Percentiles rank a stretch among this genome's conserved stretches.
phyloP scores from a whole-genome alignment of 2,113 vertebrate genomes.

The Eulemur rufifrons region DNA sequence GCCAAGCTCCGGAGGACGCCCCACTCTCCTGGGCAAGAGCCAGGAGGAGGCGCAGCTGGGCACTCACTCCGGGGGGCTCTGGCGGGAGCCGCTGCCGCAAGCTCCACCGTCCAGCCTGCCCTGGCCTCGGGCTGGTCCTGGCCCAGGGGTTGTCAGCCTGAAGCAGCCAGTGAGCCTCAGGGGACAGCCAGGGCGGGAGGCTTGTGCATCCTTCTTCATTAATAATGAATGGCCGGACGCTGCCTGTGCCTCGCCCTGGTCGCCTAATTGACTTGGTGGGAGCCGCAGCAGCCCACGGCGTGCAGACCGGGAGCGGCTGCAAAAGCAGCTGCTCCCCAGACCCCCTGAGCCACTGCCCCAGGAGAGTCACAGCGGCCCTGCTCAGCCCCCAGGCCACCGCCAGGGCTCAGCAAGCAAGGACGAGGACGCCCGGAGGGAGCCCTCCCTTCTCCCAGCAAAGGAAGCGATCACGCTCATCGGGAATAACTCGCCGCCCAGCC shows the following conservation, averaged over 20 bases:
- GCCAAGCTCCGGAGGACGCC: neutral
- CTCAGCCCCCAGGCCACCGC: neutral
- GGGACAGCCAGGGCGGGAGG: neutral
- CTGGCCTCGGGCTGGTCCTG: neutral
- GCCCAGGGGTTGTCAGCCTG: neutral
- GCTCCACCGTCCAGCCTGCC: neutral
- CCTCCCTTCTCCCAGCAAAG: neutral
- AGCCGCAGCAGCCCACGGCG: neutral
- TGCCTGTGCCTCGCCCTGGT: constrained; percentile 44
- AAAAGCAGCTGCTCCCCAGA: constrained; percentile 14
- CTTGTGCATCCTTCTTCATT: constrained; percentile 46
- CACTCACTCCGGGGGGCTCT: neutral
- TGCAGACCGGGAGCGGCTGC: neutral
- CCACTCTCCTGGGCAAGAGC: neutral
- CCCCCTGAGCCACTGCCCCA: neutral
- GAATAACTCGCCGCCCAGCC: neutral
- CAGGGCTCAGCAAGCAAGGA: neutral
- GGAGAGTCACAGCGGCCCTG: neutral
- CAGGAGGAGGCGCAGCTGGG: neutral
- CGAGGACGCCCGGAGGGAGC: neutral
- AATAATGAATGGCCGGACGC: constrained; percentile 60
- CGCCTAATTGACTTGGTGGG: constrained; percentile 46
- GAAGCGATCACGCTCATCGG: neutral
- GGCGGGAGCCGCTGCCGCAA: neutral
- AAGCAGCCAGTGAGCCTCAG: neutral